A percentile compares a stretch with the other conserved stretches of the same genome.
Evolutionary conservation across 2,113 vertebrate species (phyloP).

Genomic region (Cichladusa arquata): DNA sequence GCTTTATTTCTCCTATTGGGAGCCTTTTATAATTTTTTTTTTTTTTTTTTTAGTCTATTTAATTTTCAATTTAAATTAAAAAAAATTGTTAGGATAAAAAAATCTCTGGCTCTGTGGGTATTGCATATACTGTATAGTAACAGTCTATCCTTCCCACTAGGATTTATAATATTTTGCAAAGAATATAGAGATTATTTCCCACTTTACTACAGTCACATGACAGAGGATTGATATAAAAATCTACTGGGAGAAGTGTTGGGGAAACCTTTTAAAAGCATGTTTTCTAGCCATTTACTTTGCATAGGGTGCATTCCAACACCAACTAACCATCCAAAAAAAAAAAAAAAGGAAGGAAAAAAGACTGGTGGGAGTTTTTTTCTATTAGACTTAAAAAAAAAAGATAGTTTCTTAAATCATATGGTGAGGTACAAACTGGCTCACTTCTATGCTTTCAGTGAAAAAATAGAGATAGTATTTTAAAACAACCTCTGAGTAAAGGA

Average conservation of each 20-base stretch:
- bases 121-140: not conserved
- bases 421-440: not conserved
- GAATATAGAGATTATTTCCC: not conserved
- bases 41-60: not conserved
- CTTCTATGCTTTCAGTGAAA: not conserved
- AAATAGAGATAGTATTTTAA: not conserved
- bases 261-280: not conserved
- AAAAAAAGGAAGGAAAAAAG: not conserved
- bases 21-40: not conserved
- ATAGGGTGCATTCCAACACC: not conserved
- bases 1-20: not conserved
- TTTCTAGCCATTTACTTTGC: not conserved
- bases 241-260: not conserved
- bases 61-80: not conserved
- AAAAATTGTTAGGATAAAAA: not conserved
- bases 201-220: not conserved
- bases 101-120: not conserved
- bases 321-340: not conserved
- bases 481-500: not conserved
- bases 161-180: not conserved
- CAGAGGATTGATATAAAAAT: not conserved
- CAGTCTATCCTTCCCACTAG: not conserved
- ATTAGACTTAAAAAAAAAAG: not conserved
- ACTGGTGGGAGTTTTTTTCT: accelerated
- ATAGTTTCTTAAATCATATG: not conserved